A percentile compares a stretch with the other conserved stretches of the same genome.
These are phyloP conservation scores for Venturia canescens DNA, from an alignment of 1,140 invertebrate species.

Conservation along the genomic window DNA sequence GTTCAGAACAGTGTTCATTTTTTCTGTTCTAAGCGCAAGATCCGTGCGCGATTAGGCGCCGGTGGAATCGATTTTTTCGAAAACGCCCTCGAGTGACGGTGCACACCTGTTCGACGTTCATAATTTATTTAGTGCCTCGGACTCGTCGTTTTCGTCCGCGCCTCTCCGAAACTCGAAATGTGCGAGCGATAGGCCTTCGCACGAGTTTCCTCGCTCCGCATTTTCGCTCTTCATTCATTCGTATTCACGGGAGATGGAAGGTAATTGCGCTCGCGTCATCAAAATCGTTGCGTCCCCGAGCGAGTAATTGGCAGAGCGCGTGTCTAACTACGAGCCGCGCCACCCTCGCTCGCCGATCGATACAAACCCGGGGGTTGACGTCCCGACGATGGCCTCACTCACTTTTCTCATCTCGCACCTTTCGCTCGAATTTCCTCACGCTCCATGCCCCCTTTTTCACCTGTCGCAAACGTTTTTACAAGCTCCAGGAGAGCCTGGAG, in stretches of 20 bases:
- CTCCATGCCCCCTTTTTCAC: too few relatives aligned
- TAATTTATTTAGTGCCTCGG: conserved; percentile 6
- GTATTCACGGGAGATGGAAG: neutral
- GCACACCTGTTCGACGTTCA: conserved; percentile 2
- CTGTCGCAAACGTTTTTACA: too few relatives aligned
- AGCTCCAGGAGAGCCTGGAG: too few relatives aligned
- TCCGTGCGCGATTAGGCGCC: too few relatives aligned
- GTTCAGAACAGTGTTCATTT: conserved; percentile 4
- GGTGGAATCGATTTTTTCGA: neutral
- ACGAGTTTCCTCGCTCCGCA: too few relatives aligned
- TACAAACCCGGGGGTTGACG: conserved; percentile 47
- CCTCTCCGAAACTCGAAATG: neutral
- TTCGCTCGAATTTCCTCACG: neutral
- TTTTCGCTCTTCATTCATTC: neutral
- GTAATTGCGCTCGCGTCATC: conserved; percentile 27
- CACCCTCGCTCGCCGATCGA: conserved; percentile 41
- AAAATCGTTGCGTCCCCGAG: conserved; percentile 35
- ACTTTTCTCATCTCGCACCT: conserved; percentile 1
- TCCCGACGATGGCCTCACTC: conserved; percentile 36
- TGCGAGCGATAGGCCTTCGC: too few relatives aligned
- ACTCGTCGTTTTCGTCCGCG: neutral
- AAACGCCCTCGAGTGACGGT: neutral
- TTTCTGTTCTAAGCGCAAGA: neutral
- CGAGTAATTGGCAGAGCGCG: conserved; percentile 42
- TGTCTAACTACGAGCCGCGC: neutral